These are phyloP conservation scores for Parasteatoda lunata DNA, from an alignment of 2,888 invertebrate species.

Conservation along the genomic window DNA sequence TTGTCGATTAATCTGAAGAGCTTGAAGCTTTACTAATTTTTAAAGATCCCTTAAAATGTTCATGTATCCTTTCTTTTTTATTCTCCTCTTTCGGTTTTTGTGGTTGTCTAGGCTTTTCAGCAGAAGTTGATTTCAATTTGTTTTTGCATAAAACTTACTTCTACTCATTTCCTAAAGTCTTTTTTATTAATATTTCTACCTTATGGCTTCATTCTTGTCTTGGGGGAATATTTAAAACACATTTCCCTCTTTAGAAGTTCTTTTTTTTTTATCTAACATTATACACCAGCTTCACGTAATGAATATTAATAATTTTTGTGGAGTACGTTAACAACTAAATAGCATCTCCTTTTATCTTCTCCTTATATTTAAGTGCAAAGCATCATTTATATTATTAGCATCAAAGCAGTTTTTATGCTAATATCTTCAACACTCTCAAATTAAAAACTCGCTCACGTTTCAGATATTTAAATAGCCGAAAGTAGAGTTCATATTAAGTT, in stretches of 20 bases:
- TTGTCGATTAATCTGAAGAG: conserved; percentile 46
- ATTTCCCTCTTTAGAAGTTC: conserved; percentile 12
- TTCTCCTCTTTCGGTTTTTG: conserved; percentile 16
- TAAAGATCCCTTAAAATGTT: conserved; percentile 47
- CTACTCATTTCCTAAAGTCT: conserved; percentile 25
- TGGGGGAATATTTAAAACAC: conserved; percentile 43
- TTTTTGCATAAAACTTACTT: conserved; percentile 42
- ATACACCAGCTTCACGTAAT: conserved; percentile 14
- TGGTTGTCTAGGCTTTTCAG: conserved; percentile 17
- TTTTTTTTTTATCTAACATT: conserved; percentile 3
- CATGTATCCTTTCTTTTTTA: not conserved
- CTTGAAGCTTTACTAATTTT: conserved; percentile 45
- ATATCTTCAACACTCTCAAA: not conserved
- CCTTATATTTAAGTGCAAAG: not conserved
- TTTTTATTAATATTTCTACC: conserved; percentile 10
- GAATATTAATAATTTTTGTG: conserved; percentile 36
- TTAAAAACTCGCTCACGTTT: not conserved
- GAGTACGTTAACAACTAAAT: conserved; percentile 14
- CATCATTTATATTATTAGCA: conserved; percentile 2
- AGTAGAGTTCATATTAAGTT: no score
- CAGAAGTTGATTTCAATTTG: conserved; percentile 46
- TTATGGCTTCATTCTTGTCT: conserved; percentile 12
- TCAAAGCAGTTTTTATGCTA: not conserved
- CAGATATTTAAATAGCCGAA: no score
- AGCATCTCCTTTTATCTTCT: conserved; percentile 13